phyloP scores from a whole-genome alignment of 2,797 vertebrate genomes.

The Chaunax sp. region DNA sequence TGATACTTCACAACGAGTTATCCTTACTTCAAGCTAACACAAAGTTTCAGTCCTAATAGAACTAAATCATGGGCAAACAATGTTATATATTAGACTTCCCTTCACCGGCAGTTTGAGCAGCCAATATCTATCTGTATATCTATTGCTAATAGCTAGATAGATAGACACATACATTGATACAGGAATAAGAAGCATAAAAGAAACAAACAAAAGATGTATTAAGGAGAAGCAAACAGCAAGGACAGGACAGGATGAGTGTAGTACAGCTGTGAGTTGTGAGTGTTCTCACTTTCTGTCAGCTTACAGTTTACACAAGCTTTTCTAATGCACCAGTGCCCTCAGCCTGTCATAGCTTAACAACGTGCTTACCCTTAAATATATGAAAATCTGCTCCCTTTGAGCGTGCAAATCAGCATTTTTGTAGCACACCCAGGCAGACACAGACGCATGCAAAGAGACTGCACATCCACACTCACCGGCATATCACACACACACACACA shows the following conservation, averaged over 20 bases:
- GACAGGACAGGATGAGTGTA: slow-evolving; percentile 22
- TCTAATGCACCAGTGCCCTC: slow-evolving; percentile 70
- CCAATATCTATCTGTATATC: background rate
- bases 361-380: slow-evolving; percentile 70
- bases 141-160: background rate
- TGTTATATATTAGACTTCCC: too few species aligned
- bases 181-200: background rate
- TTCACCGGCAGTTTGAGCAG: too few species aligned
- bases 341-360: slow-evolving; percentile 71
- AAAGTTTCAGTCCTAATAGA: too few species aligned
- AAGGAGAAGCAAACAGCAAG: slow-evolving; percentile 14
- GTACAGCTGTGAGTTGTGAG: slow-evolving; percentile 41
- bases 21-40: too few species aligned
- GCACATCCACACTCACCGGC: slow-evolving; percentile 32
- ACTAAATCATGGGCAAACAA: too few species aligned
- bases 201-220: background rate
- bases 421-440: slow-evolving; percentile 36
- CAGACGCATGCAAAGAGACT: slow-evolving; percentile 6
- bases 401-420: slow-evolving; percentile 71
- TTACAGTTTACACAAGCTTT: slow-evolving; percentile 72
- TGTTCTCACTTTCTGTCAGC: slow-evolving; percentile 63
- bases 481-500: slow-evolving; percentile 34
- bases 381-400: slow-evolving; percentile 70
- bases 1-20: too few species aligned
- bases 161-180: background rate